Evolutionary conservation across 2,113 vertebrate genomes (phyloP).

Genomic region (Colossoma macropomum): DNA sequence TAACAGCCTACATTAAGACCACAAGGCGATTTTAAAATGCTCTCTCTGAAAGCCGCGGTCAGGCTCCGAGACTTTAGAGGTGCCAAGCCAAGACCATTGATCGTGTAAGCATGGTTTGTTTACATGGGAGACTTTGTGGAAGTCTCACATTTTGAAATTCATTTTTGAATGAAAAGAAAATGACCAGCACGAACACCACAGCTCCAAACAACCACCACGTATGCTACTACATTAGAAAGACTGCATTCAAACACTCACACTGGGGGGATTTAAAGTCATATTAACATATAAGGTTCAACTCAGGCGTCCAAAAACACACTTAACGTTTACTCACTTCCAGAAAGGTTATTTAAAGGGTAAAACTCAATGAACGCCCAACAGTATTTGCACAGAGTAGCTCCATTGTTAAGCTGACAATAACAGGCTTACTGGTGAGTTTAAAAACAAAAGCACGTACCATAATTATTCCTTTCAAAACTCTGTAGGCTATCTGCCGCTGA

Average conservation of each 20-base stretch:
- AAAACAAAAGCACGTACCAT: conserved; percentile 23
- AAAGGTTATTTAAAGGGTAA: conserved; percentile 34
- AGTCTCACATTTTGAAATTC: not conserved
- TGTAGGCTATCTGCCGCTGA: conserved; percentile 17
- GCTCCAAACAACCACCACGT: not conserved
- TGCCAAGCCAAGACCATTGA: not conserved
- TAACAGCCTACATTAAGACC: not conserved
- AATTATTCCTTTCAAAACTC: conserved; percentile 39
- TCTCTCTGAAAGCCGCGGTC: not conserved
- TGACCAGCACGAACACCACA: not conserved
- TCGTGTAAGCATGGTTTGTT: not conserved
- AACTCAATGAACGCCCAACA: not conserved
- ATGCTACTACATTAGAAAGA: not conserved
- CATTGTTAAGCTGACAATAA: not conserved
- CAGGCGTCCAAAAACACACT: not conserved
- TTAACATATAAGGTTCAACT: not conserved
- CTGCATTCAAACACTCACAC: not conserved
- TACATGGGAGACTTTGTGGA: not conserved
- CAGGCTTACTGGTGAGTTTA: conserved; percentile 7
- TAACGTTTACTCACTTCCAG: not conserved
- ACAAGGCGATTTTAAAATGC: not conserved
- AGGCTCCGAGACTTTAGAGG: too few species aligned
- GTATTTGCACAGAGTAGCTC: too few species aligned
- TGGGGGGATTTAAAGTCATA: not conserved
- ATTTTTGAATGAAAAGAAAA: not conserved